Conservation (phyloP, 2,797 vertebrate species). For the Adelosebastes latens region DNA sequence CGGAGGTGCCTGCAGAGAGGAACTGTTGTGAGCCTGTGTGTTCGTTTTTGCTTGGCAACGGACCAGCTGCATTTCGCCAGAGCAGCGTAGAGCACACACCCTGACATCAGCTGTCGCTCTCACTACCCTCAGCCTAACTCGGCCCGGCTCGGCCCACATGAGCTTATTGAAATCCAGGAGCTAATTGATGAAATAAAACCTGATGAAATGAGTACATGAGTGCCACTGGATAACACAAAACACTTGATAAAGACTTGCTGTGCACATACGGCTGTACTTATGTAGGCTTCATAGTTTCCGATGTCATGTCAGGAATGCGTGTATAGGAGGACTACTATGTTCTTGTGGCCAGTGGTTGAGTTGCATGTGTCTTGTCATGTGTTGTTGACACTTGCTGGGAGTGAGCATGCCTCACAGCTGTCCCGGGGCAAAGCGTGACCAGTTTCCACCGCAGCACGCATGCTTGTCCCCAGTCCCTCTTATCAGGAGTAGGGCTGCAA, state of each 20-base stretch:
- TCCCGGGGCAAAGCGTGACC: constrained; percentile 56
- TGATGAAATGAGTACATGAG: not conserved
- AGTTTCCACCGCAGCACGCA: constrained; percentile 52
- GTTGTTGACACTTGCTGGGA: constrained; percentile 65
- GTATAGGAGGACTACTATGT: constrained; percentile 20
- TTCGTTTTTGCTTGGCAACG: constrained; percentile 77
- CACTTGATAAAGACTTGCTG: not conserved
- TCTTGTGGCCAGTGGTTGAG: constrained; percentile 48
- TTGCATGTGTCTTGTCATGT: constrained; percentile 68
- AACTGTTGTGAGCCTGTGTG: constrained; percentile 75
- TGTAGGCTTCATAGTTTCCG: not conserved
- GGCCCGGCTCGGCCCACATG: constrained; percentile 11
- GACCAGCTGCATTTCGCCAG: constrained; percentile 72
- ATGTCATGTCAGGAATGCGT: constrained; percentile 20
- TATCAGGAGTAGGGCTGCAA: not conserved
- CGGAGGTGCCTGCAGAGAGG: constrained; percentile 64
- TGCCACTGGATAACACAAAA: not conserved
- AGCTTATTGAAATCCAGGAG: constrained; percentile 33
- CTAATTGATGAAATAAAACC: constrained; percentile 40
- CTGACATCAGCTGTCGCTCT: constrained; percentile 81
- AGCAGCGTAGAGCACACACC: constrained; percentile 68
- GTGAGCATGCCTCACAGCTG: constrained; percentile 53
- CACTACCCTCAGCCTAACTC: constrained; percentile 64
- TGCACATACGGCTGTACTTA: not conserved
- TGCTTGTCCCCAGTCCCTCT: not conserved